Percentiles rank a stretch among this genome's conserved stretches.
Evolutionary conservation across 2,797 vertebrate species (phyloP).

Genomic region (Gobionotothen gibberifrons): DNA sequence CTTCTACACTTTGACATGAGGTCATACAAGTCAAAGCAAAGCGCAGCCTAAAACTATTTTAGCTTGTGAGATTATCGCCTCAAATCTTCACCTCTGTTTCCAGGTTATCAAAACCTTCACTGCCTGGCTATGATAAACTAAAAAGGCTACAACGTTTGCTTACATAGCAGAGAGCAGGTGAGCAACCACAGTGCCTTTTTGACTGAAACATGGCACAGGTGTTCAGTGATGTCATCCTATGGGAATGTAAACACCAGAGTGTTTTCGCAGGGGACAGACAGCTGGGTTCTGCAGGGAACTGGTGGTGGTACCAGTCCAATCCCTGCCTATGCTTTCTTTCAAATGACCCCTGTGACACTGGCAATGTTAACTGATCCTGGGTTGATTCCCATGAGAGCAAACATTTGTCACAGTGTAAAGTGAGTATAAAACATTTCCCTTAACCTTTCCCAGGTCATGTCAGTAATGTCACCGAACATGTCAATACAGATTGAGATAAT

Average conservation of each 20-base stretch:
- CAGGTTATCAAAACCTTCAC: conserved; percentile 55
- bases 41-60: conserved; percentile 14
- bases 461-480: conserved; percentile 36
- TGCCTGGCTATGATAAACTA: conserved; percentile 44
- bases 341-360: conserved; percentile 54
- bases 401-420: conserved; percentile 52
- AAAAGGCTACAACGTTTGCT: conserved; percentile 64
- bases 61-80: conserved; percentile 29
- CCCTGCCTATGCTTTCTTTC: conserved; percentile 25
- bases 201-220: conserved; percentile 75
- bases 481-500: conserved; percentile 27
- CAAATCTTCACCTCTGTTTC: conserved; percentile 45
- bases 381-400: conserved; percentile 55
- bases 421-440: conserved; percentile 46
- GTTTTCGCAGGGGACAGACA: conserved; percentile 69
- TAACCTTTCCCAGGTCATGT: conserved; percentile 40
- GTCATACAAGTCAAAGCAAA: conserved; percentile 38
- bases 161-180: conserved; percentile 72
- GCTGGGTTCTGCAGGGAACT: conserved; percentile 67
- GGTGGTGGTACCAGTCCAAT: conserved; percentile 55
- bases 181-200: conserved; percentile 56
- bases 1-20: conserved; percentile 27
- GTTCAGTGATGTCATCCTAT: conserved; percentile 73
- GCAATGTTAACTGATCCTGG: conserved; percentile 58
- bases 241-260: conserved; percentile 77